Base-by-base conservation (phyloP, 2,113 vertebrate genomes). In the Lasiurus borealis region DNA sequence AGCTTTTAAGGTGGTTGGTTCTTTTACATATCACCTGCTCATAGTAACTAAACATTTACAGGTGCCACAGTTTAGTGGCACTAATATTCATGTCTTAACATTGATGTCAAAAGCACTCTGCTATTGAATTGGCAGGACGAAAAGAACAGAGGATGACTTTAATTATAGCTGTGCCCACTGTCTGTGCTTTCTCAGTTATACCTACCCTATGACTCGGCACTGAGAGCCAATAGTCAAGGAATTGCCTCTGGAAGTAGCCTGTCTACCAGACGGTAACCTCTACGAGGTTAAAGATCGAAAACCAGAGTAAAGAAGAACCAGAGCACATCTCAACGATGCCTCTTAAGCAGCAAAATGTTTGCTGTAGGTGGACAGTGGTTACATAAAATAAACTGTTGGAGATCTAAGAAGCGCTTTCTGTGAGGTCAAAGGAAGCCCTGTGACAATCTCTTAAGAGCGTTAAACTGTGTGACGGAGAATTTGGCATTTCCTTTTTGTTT, bases 261-360 rank as follows among this genome's bases (percentile, higher is more conserved):
- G 14, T 57, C 46, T 48, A 76, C 54, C 15, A 10, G 11, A 25
- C 3, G 14, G 21, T 3, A n/a, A 71, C 6, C 69, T 57, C 50
- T 44, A 6, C 2, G 34, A 69, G 40, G 72, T 21, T 25, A 62
- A 31, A 18, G 21, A 54, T 4, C 1, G 3, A 83, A 94, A 89
- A 50, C 27, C 52, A 44, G 68, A 29, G 62, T 21, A 52, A 88
- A 52, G 64, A 86, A 66, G 48, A 57, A 71, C 5, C 1, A 18
- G 18, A 34, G 40, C 23, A 54, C 25, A 12, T 46, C 29, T 0
- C 29, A 29, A 48, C 0, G 1, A 69, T 6, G n/a, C 19, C 46
- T 83, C 94, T 44, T 59, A 68, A 82, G 19, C 1, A 48, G 36
- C n/a, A 34, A 59, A 66, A 29, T 7, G 15, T 57, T 15, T 76